phyloP scores from a whole-genome alignment of 2,888 invertebrate genomes.

The Zygothrica quintamaculata region DNA sequence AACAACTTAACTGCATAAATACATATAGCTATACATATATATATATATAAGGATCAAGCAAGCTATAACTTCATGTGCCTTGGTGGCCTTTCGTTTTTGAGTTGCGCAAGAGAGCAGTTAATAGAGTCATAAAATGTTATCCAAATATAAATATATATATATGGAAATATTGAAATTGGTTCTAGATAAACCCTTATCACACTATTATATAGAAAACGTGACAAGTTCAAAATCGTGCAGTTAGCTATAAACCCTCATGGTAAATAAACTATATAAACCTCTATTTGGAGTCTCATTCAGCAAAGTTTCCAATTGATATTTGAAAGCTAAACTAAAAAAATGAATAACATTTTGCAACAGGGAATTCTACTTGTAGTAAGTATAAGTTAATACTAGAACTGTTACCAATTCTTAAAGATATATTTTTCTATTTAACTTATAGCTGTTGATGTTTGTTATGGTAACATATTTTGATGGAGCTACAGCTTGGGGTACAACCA shows the following conservation, averaged over 20 bases:
- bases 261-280: conserved; percentile 24
- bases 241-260: neutral
- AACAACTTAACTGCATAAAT: conserved; percentile 23
- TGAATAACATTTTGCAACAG: conserved; percentile 1
- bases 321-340: conserved; percentile 10
- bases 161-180: neutral
- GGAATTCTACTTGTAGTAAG: conserved; percentile 25
- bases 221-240: no score
- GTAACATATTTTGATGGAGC: no score
- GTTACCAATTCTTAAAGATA: no score
- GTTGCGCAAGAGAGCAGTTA: conserved; percentile 48
- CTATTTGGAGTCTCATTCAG: neutral
- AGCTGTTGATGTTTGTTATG: no score
- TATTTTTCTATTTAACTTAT: no score
- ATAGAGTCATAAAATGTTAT: conserved; percentile 64
- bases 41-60: conserved; percentile 51
- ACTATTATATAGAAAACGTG: no score
- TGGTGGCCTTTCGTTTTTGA: conserved; percentile 37
- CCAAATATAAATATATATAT: conserved; percentile 9
- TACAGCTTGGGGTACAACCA: no score
- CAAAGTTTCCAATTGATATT: no score
- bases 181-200: conserved; percentile 14
- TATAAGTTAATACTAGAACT: neutral
- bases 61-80: conserved; percentile 58
- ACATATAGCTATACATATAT: conserved; percentile 37